phyloP scores from a whole-genome alignment of 2,113 vertebrate genomes.

The Psittacara wagleri region DNA sequence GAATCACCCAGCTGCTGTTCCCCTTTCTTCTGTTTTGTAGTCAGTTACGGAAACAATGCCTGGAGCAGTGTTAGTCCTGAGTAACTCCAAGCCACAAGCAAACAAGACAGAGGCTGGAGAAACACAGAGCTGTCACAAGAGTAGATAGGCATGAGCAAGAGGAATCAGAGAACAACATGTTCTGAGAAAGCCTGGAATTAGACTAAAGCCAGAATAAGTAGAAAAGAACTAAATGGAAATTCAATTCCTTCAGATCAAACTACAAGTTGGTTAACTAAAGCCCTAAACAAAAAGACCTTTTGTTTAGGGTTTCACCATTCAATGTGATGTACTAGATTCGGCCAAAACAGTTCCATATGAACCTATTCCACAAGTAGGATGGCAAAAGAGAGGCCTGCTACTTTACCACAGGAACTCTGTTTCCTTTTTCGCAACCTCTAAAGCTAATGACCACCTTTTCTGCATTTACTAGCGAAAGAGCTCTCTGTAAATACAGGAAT shows the following conservation, averaged over 20 bases:
- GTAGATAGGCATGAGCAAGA: neutral
- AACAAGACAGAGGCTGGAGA: neutral
- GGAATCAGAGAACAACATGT: constrained; percentile 1
- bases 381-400: neutral
- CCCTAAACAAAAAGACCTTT: neutral
- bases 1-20: neutral
- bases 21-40: neutral
- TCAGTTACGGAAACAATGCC: neutral
- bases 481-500: neutral
- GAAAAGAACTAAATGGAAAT: constrained; percentile 7
- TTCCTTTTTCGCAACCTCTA: neutral
- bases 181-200: neutral
- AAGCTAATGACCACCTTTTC: neutral
- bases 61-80: neutral
- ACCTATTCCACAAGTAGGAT: neutral
- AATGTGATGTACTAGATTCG: neutral
- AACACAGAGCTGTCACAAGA: neutral
- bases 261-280: constrained; percentile 16
- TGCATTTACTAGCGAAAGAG: neutral
- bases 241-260: neutral
- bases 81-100: neutral
- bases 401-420: neutral
- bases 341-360: neutral
- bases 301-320: neutral
- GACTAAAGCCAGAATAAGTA: neutral